Percentiles rank a stretch among this genome's conserved stretches.
Evolutionary conservation across 2,888 invertebrate genomes (phyloP).

Genomic region (Stenoptilia bipunctidactyla): DNA sequence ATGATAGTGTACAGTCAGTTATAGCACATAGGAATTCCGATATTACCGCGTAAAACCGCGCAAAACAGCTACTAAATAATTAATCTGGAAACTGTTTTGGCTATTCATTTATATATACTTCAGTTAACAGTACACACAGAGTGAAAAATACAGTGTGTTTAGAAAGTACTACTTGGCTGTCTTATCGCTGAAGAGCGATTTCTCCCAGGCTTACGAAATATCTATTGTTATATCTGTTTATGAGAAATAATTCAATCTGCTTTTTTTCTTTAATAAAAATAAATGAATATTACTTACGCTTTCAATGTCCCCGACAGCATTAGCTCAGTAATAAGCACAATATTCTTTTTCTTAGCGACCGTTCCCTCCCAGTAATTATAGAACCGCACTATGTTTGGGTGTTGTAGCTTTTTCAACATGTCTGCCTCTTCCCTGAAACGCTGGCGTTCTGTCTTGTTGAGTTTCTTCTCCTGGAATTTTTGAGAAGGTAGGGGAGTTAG

Average conservation of each 20-base stretch:
- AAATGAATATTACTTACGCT: constrained; percentile 82
- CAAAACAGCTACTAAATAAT: too few relatives aligned
- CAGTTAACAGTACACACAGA: too few relatives aligned
- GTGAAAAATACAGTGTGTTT: too few relatives aligned
- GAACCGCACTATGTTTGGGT: constrained; percentile 97
- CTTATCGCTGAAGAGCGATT: too few relatives aligned
- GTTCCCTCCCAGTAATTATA: constrained; percentile 99
- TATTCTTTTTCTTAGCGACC: constrained; percentile 93
- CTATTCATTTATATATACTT: too few relatives aligned
- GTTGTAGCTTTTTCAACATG: constrained; percentile 98
- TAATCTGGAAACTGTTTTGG: too few relatives aligned
- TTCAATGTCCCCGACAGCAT: constrained; percentile 99
- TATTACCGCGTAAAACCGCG: too few relatives aligned
- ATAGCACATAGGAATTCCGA: too few relatives aligned
- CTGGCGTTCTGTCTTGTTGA: constrained; percentile 95
- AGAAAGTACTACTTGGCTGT: too few relatives aligned
- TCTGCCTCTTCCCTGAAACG: constrained; percentile 97
- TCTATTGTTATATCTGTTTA: background rate
- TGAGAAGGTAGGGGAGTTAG: too few relatives aligned
- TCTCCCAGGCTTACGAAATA: background rate
- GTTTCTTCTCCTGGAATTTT: constrained; percentile 86
- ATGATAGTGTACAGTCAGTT: too few relatives aligned
- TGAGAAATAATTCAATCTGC: constrained; percentile 3
- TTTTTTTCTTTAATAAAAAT: background rate
- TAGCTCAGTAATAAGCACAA: constrained; percentile 98